Evolutionary conservation across 2,888 invertebrate species (phyloP).

Genomic region (Napeogenes sylphis): DNA sequence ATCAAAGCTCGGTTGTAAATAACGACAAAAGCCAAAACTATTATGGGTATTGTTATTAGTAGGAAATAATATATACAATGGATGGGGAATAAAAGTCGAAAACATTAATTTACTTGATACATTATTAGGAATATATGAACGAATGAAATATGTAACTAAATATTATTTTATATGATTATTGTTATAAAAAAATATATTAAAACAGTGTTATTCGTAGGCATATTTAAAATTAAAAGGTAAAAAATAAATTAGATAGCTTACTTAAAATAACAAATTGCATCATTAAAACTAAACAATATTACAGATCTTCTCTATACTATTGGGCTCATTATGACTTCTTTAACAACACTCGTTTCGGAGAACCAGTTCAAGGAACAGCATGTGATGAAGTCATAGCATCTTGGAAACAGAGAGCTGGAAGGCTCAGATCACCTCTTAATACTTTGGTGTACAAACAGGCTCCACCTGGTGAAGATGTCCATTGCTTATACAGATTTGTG

Average conservation of each 20-base stretch:
- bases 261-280: too few relatives aligned
- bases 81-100: slow-evolving; percentile 19
- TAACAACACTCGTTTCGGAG: slow-evolving; percentile 92
- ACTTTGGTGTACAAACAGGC: slow-evolving; percentile 91
- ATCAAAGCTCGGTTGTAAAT: slow-evolving; percentile 20
- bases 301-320: slow-evolving; percentile 91
- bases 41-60: slow-evolving; percentile 29
- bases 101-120: slow-evolving; percentile 12
- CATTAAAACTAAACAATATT: slow-evolving; percentile 5
- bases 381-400: slow-evolving; percentile 94
- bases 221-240: too few relatives aligned
- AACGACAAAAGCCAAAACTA: slow-evolving; percentile 28
- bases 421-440: slow-evolving; percentile 89
- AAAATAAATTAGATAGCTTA: too few relatives aligned
- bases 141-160: too few relatives aligned
- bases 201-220: too few relatives aligned
- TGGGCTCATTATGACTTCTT: slow-evolving; percentile 97
- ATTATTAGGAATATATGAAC: too few relatives aligned
- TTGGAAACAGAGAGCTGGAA: slow-evolving; percentile 87
- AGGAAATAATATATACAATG: slow-evolving; percentile 17
- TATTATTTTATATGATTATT: too few relatives aligned
- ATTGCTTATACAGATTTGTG: slow-evolving; percentile 89
- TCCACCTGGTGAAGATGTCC: slow-evolving; percentile 83
- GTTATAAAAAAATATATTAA: too few relatives aligned
- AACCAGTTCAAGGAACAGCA: slow-evolving; percentile 86